These are phyloP conservation scores for Ditylenchus weischeri DNA, from an alignment of 2,888 invertebrate genomes.

Conservation along the genomic window DNA sequence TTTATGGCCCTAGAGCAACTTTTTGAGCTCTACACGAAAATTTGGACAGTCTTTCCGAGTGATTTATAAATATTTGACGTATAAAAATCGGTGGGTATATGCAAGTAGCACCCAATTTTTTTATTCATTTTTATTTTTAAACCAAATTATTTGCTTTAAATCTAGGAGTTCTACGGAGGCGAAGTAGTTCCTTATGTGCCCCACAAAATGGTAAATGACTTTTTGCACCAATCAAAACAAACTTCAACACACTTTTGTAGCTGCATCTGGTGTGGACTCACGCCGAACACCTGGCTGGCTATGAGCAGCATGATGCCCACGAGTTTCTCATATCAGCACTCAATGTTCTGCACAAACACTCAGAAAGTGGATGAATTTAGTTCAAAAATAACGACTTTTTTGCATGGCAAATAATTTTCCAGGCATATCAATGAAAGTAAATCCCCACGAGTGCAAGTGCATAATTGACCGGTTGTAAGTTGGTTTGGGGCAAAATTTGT, in stretches of 20 bases:
- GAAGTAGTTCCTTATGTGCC: slow-evolving; percentile 78
- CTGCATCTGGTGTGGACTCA: slow-evolving; percentile 92
- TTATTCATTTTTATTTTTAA: no score
- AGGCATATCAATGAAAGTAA: slow-evolving; percentile 27
- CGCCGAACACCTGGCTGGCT: slow-evolving; percentile 71
- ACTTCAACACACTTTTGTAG: background rate
- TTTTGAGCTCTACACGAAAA: no score
- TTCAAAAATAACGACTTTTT: background rate
- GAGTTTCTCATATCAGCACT: slow-evolving; percentile 95
- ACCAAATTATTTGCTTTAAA: background rate
- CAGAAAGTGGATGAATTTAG: slow-evolving; percentile 18
- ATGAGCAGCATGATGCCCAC: slow-evolving; percentile 96
- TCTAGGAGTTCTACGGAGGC: slow-evolving; percentile 41
- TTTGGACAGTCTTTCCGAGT: no score
- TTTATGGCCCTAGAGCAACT: no score
- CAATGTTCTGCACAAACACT: slow-evolving; percentile 41
- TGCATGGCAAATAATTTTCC: background rate
- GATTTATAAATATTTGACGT: no score
- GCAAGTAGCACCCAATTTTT: no score
- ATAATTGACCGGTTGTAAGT: slow-evolving; percentile 83
- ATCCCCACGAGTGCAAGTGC: slow-evolving; percentile 72
- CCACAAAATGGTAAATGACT: slow-evolving; percentile 68
- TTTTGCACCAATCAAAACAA: slow-evolving; percentile 59
- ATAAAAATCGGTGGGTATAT: no score
- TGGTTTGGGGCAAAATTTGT: no score